These are phyloP conservation scores for Ranitomeya imitator DNA, from an alignment of 2,113 vertebrate species.

Conservation along the genomic window DNA sequence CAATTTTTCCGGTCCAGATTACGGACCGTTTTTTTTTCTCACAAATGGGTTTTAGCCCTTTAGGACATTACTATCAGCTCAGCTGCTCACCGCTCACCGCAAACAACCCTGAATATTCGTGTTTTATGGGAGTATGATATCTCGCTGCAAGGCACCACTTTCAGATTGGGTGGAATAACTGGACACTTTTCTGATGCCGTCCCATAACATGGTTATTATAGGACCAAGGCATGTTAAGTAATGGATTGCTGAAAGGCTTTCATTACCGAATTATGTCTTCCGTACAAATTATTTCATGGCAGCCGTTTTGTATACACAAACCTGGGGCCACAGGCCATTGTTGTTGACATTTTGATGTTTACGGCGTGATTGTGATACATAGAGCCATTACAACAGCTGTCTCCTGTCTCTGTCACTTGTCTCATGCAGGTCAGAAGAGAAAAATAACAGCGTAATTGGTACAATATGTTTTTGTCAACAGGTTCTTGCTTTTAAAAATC, in stretches of 20 bases:
- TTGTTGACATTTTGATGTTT: neutral
- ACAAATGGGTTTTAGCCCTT: no score
- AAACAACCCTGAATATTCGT: no score
- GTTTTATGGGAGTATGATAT: neutral
- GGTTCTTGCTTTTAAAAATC: neutral
- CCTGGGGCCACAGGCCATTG: neutral
- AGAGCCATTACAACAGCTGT: constrained; percentile 25
- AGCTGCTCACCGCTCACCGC: no score
- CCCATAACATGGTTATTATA: neutral
- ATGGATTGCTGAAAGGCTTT: constrained; percentile 3
- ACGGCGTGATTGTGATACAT: neutral
- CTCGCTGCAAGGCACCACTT: neutral
- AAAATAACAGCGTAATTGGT: neutral
- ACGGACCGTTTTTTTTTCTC: no score
- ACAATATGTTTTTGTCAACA: neutral
- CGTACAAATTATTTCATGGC: neutral
- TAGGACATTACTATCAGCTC: no score
- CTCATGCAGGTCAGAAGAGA: neutral
- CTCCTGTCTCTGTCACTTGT: constrained; percentile 28
- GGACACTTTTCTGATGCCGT: neutral
- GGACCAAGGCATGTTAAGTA: neutral
- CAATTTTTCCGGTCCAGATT: no score
- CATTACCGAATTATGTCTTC: neutral
- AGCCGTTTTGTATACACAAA: constrained; percentile 31
- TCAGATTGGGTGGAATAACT: neutral